These are phyloP conservation scores for Thelohanellus kitauei DNA, from an alignment of 30 jellyfish, hydroid and myxozoan species.

Conservation along the genomic window DNA sequence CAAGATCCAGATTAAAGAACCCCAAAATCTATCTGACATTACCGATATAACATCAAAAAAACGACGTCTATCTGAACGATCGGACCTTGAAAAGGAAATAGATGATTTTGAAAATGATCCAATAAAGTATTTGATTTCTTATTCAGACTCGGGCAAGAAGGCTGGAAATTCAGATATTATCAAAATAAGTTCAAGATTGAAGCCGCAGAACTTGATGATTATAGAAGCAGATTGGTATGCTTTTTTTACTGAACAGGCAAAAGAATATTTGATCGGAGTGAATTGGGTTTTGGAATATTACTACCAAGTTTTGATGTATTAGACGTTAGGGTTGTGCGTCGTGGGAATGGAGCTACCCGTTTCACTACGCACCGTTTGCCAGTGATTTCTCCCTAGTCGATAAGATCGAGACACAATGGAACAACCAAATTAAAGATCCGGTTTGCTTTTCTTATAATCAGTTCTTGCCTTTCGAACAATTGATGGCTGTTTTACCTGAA, in stretches of 20 bases:
- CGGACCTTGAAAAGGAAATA: no score
- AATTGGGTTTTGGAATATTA: constrained; percentile 57
- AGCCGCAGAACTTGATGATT: constrained; percentile 12
- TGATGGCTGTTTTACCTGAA: constrained; percentile 87
- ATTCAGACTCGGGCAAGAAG: constrained; percentile 37
- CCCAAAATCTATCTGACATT: no score
- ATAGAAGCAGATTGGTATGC: no score
- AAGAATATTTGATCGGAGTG: constrained; percentile 45
- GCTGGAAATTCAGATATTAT: constrained; percentile 53
- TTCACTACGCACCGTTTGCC: constrained; percentile 83
- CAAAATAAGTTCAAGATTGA: constrained; percentile 21
- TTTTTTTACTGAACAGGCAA: constrained; percentile 11
- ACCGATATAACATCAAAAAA: no score
- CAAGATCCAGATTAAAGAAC: no score
- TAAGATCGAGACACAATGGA: constrained; percentile 8
- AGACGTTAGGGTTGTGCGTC: constrained; percentile 47
- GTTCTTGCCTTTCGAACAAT: constrained; percentile 75
- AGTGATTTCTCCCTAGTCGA: constrained; percentile 33
- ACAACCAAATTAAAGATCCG: not conserved
- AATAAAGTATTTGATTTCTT: not conserved
- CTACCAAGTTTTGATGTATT: constrained; percentile 17
- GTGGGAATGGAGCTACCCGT: constrained; percentile 72
- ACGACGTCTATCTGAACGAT: no score
- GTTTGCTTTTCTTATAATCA: not conserved
- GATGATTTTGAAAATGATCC: not conserved